Percentiles rank a stretch among this genome's conserved stretches.
Conservation (phyloP, 2,113 vertebrate genomes). For the Chascanopsetta lugubris region DNA sequence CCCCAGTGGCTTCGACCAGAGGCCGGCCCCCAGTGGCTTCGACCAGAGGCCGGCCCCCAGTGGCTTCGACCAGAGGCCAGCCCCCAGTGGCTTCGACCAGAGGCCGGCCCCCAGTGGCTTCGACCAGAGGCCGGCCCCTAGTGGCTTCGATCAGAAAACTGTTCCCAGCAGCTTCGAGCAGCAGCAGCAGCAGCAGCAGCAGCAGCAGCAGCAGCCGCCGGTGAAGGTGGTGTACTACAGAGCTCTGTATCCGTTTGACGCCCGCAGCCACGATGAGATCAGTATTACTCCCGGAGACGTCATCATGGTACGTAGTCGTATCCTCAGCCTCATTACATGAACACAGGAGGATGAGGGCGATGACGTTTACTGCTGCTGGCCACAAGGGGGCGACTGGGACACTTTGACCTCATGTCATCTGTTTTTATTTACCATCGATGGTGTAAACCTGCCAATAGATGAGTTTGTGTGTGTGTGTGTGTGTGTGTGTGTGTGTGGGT, state of each 20-base stretch:
- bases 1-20: conserved; percentile 6
- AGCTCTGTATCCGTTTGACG: conserved; percentile 95
- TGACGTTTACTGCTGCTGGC: background rate
- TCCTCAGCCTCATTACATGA: background rate
- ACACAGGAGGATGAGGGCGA: background rate
- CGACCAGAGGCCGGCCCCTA: conserved; percentile 78
- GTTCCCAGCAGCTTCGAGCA: conserved; percentile 58
- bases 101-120: conserved; percentile 82
- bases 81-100: conserved; percentile 64
- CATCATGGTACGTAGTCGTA: conserved; percentile 88
- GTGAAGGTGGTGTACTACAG: conserved; percentile 96
- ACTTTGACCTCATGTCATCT: too few species aligned
- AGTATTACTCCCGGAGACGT: conserved; percentile 94
- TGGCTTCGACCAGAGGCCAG: conserved; percentile 83
- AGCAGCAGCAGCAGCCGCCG: conserved; percentile 69
- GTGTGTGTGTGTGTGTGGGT: conserved; percentile 12
- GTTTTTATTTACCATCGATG: too few species aligned
- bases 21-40: conserved; percentile 14
- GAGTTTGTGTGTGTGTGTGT: background rate
- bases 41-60: conserved; percentile 65
- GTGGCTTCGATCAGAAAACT: conserved; percentile 57
- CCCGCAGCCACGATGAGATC: conserved; percentile 97
- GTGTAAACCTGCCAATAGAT: too few species aligned
- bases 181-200: conserved; percentile 67
- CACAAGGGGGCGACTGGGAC: too few species aligned